phyloP scores from a whole-genome alignment of 92 coral and sea anemone genomes.

The Meandrina meandrites region DNA sequence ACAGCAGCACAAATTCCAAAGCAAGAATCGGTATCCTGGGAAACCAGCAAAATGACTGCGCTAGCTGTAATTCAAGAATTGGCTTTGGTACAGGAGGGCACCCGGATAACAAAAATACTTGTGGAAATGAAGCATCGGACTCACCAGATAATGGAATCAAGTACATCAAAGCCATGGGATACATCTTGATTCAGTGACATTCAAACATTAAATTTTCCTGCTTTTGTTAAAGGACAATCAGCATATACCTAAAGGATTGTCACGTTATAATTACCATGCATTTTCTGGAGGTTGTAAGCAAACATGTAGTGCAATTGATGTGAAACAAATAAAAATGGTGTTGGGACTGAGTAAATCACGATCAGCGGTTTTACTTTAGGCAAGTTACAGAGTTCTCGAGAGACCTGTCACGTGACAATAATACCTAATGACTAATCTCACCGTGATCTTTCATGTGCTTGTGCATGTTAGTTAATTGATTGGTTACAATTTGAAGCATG shows the following conservation, averaged over 20 bases:
- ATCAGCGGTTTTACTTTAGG: too few species aligned
- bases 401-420: too few species aligned
- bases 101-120: not conserved
- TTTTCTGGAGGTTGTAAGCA: too few species aligned
- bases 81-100: not conserved
- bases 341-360: too few species aligned
- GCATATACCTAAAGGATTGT: not conserved
- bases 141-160: not conserved
- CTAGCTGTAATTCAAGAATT: not conserved
- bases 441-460: too few species aligned
- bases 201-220: not conserved
- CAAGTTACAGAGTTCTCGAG: too few species aligned
- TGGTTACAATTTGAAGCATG: too few species aligned
- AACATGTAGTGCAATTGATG: too few species aligned
- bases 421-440: too few species aligned
- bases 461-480: too few species aligned
- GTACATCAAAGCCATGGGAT: not conserved
- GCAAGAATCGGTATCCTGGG: conserved; percentile 8
- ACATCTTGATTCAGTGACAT: not conserved
- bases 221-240: not conserved
- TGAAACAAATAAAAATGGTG: too few species aligned
- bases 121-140: not conserved
- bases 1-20: not conserved
- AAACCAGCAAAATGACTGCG: not conserved
- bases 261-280: not conserved